Evolutionary conservation across 2,888 invertebrate genomes (phyloP), one percentile per base, ranked within the genome.

Genomic region (Hylaea fasciaria): DNA sequence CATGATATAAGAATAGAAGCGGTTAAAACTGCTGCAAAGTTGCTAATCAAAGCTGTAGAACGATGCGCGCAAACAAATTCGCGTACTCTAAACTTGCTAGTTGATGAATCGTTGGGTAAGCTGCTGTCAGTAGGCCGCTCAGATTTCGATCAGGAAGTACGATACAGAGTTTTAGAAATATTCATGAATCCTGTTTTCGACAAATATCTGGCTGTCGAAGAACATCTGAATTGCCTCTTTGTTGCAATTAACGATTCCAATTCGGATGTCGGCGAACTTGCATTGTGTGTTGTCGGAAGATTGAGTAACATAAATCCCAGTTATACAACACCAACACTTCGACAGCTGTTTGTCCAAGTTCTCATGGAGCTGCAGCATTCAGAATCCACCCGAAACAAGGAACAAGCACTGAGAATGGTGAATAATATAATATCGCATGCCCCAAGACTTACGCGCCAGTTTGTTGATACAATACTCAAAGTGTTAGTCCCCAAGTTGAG

Each of bases 241-340:
- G 96, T 99, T 22, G 97, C 98, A 0, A 94, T 99, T 73, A 98
- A 99, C 85, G 99, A 99, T 84, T 99, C 99, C 80, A 96, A 97
- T 65, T 97, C 97, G 80, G 98, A 98, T 83, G 98, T 99, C 48
- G 94, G 99, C 39, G 99, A 99, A 86, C 91, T 98, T 44, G 98
- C 98, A 0, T 94, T 99, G 51, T 97, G 98, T 69, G 97, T 97
- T 0, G 96, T 99, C 49, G 98, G 98, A 0, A 93, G 98, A 65
- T 89, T 99, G 60, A 98, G 98, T 74, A 95, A 95, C 50, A 95
- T 98, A 86, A 99, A 99, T 92, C 99, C 99, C 0, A 99, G 99
- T 0, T 99, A 99, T 81, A 98, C 99, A 1, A 97, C 99, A 94
- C 99, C 99, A 0, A 97, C 97, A 35, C 92, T 99, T 32, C 93